Evolutionary conservation across 2,888 invertebrate species (phyloP).

Genomic region (Apamea epomidion): DNA sequence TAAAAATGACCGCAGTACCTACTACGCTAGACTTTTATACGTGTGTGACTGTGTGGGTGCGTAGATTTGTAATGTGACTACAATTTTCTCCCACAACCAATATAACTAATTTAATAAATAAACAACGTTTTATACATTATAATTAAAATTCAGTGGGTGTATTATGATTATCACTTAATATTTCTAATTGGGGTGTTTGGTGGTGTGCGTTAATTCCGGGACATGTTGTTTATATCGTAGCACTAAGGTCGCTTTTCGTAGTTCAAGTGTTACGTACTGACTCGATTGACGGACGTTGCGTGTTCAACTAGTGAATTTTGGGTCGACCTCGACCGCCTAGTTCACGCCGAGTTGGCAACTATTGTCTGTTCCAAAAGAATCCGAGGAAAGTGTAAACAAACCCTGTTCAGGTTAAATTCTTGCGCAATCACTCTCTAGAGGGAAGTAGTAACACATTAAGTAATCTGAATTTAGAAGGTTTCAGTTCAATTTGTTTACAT

Average conservation of each 20-base stretch:
- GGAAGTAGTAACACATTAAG: background rate
- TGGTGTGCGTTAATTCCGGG: too few relatives aligned
- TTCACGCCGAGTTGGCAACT: background rate
- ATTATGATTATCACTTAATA: too few relatives aligned
- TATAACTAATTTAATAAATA: background rate
- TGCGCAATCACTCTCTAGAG: background rate
- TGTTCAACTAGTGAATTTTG: background rate
- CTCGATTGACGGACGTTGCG: background rate
- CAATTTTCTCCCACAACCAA: background rate
- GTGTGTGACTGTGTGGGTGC: background rate
- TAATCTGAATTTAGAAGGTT: background rate
- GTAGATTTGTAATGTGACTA: background rate
- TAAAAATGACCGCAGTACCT: background rate
- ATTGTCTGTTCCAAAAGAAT: background rate
- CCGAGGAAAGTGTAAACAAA: background rate
- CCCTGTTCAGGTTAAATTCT: background rate
- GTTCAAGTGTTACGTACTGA: background rate
- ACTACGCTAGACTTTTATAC: background rate
- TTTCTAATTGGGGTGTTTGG: too few relatives aligned
- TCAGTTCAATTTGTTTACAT: background rate
- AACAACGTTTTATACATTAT: too few relatives aligned
- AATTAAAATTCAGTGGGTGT: too few relatives aligned
- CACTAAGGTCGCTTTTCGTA: background rate
- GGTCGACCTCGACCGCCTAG: background rate
- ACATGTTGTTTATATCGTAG: background rate